Base-by-base conservation (phyloP, 2,888 invertebrate genomes). In the Mimachlamys varia region DNA sequence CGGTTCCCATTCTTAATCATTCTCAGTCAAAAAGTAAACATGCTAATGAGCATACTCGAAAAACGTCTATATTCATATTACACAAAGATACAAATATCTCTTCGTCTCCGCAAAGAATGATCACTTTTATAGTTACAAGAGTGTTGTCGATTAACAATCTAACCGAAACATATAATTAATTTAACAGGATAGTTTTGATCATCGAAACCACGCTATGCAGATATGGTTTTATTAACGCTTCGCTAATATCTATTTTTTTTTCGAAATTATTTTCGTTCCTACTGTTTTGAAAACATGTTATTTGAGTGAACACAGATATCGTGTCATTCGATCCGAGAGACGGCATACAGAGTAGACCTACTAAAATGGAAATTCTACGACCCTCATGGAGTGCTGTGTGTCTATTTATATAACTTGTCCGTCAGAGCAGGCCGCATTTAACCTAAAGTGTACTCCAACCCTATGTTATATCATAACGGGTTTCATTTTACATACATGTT, bases 231-330 rank as follows among this genome's bases (percentile, higher is more conserved):
- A n/a, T n/a, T n/a, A n/a, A n/a, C n/a, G n/a, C n/a, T n/a, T n/a
- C n/a, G n/a, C n/a, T n/a, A n/a, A n/a, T n/a, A n/a, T 76, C 76
- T 4, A 10, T 33, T 10, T 15, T 33, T 4, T 33, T 27, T 76
- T 15, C 27, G 76, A 76, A 76, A 76, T 76, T 12, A 33, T 27
- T 76, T 33, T 33, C 76, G 27, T 33, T 76, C 76, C 76, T 33
- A 33, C 76, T 76, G 76, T 76, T 76, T 62, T 76, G 76, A 76
- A 76, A 76, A 76, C 76, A 76, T 33, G 76, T 76, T 76, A 76
- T 76, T 33, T 76, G 76, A 76, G 76, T 3, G 7, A 33, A 33
- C 76, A 33, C 10, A 0, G 15, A 10, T 27, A 76, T 33, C 33
- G 33, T 76, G 76, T 76, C 76, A 76, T 76, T 10, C 33, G 76